A percentile compares a stretch with the other conserved stretches of the same genome.
phyloP scores from a whole-genome alignment of 2,113 vertebrate genomes.

The Strix uralensis region DNA sequence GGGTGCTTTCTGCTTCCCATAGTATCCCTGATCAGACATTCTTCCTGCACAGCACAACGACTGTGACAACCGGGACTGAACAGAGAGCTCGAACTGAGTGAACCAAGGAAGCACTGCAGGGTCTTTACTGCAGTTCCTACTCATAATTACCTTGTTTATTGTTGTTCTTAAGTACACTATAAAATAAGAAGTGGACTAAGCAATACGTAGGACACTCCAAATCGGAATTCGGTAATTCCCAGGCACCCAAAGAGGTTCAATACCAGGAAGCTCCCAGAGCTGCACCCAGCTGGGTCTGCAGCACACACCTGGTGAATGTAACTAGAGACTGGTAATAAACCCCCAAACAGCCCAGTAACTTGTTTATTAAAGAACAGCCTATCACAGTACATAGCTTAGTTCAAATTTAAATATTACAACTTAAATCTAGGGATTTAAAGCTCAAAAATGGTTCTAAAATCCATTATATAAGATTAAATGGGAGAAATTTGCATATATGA shows the following conservation, averaged over 20 bases:
- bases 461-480: neutral
- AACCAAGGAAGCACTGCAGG: neutral
- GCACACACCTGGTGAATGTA: neutral
- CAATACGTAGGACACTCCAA: neutral
- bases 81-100: neutral
- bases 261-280: neutral
- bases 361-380: neutral
- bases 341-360: neutral
- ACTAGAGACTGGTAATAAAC: neutral
- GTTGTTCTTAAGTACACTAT: neutral
- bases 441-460: neutral
- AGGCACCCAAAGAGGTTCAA: neutral
- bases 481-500: neutral
- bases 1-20: neutral
- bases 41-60: neutral
- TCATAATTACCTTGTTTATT: neutral
- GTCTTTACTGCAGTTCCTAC: neutral
- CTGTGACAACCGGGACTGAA: neutral
- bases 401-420: neutral
- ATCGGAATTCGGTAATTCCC: neutral
- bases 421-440: neutral
- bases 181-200: neutral
- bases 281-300: neutral
- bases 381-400: neutral
- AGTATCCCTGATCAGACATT: neutral